A percentile compares a stretch with the other conserved stretches of the same genome.
Evolutionary conservation across 2,888 invertebrate genomes (phyloP).

Genomic region (Pandemis corylana): DNA sequence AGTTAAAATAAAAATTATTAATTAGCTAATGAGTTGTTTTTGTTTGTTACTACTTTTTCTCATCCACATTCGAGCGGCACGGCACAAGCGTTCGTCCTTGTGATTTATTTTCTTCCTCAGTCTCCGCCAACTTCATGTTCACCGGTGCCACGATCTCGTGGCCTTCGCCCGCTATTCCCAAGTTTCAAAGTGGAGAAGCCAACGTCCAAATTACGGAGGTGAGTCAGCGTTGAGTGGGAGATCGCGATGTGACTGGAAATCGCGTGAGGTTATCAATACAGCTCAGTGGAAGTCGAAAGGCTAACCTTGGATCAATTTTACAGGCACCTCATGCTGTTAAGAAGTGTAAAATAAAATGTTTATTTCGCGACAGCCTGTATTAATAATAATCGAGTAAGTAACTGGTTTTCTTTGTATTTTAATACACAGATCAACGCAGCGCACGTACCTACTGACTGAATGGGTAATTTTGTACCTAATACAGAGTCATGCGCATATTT

Average conservation of each 20-base stretch:
- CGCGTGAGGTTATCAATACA: background rate
- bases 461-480: too few relatives aligned
- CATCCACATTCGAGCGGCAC: background rate
- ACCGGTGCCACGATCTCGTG: conserved; percentile 80
- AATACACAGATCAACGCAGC: too few relatives aligned
- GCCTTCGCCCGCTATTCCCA: conserved; percentile 84
- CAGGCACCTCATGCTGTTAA: background rate
- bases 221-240: conserved; percentile 50
- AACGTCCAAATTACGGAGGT: conserved; percentile 73
- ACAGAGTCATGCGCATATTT: too few relatives aligned
- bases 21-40: too few relatives aligned
- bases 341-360: background rate
- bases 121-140: conserved; percentile 75
- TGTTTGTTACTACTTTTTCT: background rate
- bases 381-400: background rate
- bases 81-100: background rate
- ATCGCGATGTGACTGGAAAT: conserved; percentile 9
- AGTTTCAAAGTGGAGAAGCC: conserved; percentile 75
- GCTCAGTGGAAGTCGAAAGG: background rate
- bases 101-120: conserved; percentile 53
- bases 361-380: background rate
- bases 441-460: too few relatives aligned
- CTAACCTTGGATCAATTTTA: background rate
- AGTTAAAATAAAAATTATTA: too few relatives aligned
- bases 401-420: background rate